Base-by-base conservation (phyloP, 2,888 invertebrate genomes). In the Diadegma fenestrale region DNA sequence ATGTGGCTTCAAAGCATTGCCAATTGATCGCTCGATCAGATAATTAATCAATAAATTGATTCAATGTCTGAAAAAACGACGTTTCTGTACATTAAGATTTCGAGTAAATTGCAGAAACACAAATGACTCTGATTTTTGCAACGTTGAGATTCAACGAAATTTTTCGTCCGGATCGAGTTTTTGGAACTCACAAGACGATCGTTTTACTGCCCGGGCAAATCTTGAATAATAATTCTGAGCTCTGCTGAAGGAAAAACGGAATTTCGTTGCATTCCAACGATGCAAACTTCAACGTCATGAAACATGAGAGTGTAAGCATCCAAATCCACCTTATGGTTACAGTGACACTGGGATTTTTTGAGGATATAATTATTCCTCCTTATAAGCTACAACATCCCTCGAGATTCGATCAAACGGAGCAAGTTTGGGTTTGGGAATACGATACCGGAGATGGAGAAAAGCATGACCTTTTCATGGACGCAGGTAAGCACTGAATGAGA, bases 341-440 rank as follows among this genome's bases (percentile, higher is more conserved):
- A 98, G 98, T 99, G 1, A 97, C 98, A 1, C 94, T 99, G 89
- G 99, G 98, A 77, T 99, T 99, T 94, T 99, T 99, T 93, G 99
- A 99, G 94, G 99, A 99, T 92, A 98, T 99, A 87, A 94, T 99
- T 79, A 98, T 99, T 91, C 98, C 99, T 43, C 97, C 98, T 0
- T 97, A 97, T 91, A 97, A 97, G 54, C 94, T 99, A 45, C 99
- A 99, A 94, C 98, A 98, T 94, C 99, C 99, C 2, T 98, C 98
- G 0, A 96, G 97, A 89, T 99, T 99, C 94, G 97, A 98, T 94
- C 97, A 98, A 94, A 96, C 97, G 63, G 98, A 97, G 94, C 98
- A 99, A 94, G 97, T 97, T 0, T 99, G 99, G 99, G 97, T 99
- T 0, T 99, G 99, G 99, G 98, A 99, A 92, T 99, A 99, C 93